Evolutionary conservation across 2,113 vertebrate species (phyloP).

Genomic region (Xerus inauris): DNA sequence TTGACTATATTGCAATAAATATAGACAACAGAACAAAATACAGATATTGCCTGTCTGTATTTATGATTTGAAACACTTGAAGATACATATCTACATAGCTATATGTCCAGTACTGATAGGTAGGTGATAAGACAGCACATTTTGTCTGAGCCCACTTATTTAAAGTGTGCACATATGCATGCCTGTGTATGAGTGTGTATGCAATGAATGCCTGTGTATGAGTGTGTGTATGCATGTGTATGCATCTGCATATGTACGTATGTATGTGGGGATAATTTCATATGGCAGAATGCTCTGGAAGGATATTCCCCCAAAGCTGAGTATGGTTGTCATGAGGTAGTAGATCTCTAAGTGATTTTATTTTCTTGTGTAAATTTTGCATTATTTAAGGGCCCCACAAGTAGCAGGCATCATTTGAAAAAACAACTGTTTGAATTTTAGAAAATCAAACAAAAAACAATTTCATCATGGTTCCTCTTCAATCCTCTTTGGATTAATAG

Average conservation of each 20-base stretch:
- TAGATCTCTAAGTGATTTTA: not conserved
- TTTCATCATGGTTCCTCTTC: not conserved
- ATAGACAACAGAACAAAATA: not conserved
- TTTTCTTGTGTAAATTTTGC: not conserved
- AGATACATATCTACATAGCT: not conserved
- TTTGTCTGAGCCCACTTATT: not conserved
- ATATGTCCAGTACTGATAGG: not conserved
- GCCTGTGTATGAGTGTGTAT: not conserved
- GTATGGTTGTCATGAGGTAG: not conserved
- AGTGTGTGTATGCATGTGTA: accelerated
- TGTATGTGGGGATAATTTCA: not conserved
- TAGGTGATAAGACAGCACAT: not conserved
- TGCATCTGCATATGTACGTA: not conserved
- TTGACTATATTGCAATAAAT: not conserved
- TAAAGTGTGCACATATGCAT: not conserved
- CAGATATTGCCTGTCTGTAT: not conserved
- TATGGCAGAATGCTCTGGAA: not conserved
- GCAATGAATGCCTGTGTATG: not conserved
- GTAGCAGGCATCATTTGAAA: not conserved
- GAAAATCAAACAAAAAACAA: not conserved
- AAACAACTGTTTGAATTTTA: not conserved
- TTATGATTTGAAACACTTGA: not conserved
- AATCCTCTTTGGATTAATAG: not conserved
- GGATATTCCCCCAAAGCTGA: not conserved
- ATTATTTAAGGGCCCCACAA: not conserved